These are phyloP conservation scores for Platichthys stellatus DNA, from an alignment of 2,113 vertebrate genomes.

Conservation along the genomic window DNA sequence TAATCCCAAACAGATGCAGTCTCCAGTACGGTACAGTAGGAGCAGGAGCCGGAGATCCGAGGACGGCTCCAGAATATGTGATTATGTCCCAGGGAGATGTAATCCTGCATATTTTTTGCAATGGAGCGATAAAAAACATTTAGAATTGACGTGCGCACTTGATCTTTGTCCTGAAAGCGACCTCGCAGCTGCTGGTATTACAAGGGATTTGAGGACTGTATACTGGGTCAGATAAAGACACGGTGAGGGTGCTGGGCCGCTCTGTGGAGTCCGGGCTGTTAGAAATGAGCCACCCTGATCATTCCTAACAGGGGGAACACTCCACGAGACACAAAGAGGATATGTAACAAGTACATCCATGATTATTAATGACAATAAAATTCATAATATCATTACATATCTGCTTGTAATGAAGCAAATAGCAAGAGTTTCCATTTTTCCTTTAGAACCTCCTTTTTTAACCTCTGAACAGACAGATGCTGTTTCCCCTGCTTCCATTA, in stretches of 20 bases:
- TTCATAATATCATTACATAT: no score
- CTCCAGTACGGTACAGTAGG: conserved; percentile 44
- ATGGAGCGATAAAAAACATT: conserved; percentile 36
- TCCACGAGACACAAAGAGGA: no score
- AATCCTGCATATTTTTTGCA: conserved; percentile 62
- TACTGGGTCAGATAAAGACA: conserved; percentile 35
- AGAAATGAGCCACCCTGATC: not conserved
- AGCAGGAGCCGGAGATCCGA: not conserved
- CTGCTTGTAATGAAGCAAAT: no score
- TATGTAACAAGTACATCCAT: no score
- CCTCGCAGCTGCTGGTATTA: conserved; percentile 51
- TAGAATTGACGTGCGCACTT: conserved; percentile 52
- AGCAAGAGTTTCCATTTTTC: no score
- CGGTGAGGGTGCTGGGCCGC: not conserved
- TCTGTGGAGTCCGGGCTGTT: conserved; percentile 18
- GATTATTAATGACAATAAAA: no score
- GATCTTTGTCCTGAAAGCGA: conserved; percentile 58
- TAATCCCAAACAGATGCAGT: conserved; percentile 74
- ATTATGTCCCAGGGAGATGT: conserved; percentile 59
- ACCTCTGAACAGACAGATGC: no score
- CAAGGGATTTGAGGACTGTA: conserved; percentile 47
- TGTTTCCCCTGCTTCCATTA: no score
- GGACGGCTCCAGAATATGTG: conserved; percentile 57
- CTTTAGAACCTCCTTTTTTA: no score
- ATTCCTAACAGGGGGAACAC: not conserved